Percentiles rank a stretch among this genome's conserved stretches.
phyloP scores from a whole-genome alignment of 2,113 vertebrate genomes.

The Sturnira hondurensis region DNA sequence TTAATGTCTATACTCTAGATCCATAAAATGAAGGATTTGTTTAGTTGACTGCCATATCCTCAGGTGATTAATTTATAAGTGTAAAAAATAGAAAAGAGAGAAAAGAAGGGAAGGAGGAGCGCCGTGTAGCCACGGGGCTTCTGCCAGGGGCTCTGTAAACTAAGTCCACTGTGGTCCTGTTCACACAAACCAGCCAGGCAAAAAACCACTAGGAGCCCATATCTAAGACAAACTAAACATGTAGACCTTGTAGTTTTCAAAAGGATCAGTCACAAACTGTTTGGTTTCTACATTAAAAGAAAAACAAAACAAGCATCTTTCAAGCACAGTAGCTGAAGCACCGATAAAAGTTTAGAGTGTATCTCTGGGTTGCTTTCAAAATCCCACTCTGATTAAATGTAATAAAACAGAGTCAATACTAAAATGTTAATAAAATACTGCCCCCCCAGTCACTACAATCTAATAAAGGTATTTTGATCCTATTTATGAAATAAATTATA shows the following conservation, averaged over 20 bases:
- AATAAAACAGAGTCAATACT: slow-evolving; percentile 61
- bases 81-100: neutral
- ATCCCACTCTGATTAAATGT: slow-evolving; percentile 70
- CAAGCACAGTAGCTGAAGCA: neutral
- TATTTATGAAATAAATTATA: slow-evolving; percentile 78
- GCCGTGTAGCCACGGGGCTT: neutral
- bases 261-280: neutral
- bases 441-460: slow-evolving; percentile 30
- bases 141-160: neutral
- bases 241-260: neutral
- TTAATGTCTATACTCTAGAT: neutral
- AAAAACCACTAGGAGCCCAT: neutral
- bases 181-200: neutral
- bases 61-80: neutral
- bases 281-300: slow-evolving; percentile 23
- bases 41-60: neutral
- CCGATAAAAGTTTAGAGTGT: slow-evolving; percentile 35
- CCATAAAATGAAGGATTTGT: neutral
- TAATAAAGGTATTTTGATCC: slow-evolving; percentile 73
- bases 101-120: neutral
- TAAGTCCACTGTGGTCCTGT: neutral
- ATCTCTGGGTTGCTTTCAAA: slow-evolving; percentile 62
- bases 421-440: slow-evolving; percentile 77
- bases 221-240: neutral
- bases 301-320: slow-evolving; percentile 43